These are phyloP conservation scores for Cepaea nemoralis DNA, from an alignment of 1,140 invertebrate genomes.

Conservation along the genomic window DNA sequence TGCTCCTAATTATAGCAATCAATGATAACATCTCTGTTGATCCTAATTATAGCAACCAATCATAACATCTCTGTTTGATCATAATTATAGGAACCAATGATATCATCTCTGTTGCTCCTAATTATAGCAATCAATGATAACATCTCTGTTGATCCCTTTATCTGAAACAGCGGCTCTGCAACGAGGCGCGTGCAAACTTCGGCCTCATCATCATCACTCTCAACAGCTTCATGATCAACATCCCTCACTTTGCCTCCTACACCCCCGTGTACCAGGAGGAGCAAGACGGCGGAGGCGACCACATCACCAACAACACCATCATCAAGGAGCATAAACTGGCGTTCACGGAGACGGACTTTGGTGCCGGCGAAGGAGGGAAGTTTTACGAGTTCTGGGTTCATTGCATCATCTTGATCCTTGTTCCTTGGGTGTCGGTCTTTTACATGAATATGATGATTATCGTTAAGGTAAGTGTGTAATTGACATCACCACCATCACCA, in stretches of 20 bases:
- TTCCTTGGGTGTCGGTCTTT: conserved; percentile 18
- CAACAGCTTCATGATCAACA: conserved; percentile 16
- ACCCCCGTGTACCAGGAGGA: not conserved
- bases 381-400: conserved; percentile 24
- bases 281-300: not conserved
- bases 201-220: not conserved
- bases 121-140: too few species aligned
- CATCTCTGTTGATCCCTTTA: conserved; percentile 8
- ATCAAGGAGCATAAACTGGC: not conserved
- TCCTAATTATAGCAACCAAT: too few species aligned
- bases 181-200: not conserved
- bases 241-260: not conserved
- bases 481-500: too few species aligned
- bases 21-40: too few species aligned
- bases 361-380: not conserved
- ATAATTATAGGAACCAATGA: too few species aligned
- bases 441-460: conserved; percentile 27
- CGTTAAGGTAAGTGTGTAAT: not conserved
- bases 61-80: too few species aligned
- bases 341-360: not conserved
- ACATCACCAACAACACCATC: not conserved
- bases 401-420: conserved; percentile 17
- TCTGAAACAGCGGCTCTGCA: conserved; percentile 12
- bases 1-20: too few species aligned
- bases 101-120: too few species aligned